Percentiles rank a stretch among this genome's conserved stretches.
phyloP scores from a whole-genome alignment of 2,888 invertebrate genomes.

The Chelonus formosanus region DNA sequence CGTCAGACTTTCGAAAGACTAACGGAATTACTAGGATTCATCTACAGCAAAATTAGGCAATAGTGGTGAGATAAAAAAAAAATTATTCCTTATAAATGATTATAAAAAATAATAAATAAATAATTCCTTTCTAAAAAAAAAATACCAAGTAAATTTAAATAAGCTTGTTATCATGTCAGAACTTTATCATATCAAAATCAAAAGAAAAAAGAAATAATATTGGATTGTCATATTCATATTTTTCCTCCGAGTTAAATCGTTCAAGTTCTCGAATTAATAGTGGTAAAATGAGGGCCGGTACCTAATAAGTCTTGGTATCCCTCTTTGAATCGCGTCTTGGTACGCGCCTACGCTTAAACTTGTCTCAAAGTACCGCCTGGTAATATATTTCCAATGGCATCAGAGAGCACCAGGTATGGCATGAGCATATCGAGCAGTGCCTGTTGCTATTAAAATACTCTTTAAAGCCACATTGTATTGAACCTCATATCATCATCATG shows the following conservation, averaged over 20 bases:
- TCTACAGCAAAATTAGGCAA: no score
- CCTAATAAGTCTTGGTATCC: conserved; percentile 56
- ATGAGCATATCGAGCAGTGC: conserved; percentile 42
- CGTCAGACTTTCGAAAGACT: no score
- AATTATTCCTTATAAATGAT: no score
- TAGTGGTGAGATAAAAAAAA: no score
- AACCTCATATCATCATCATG: conserved; percentile 6
- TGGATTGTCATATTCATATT: no score
- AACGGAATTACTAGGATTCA: no score
- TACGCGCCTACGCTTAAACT: conserved; percentile 51
- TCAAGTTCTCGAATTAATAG: conserved; percentile 43
- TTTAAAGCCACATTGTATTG: conserved; percentile 37
- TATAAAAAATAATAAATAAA: no score
- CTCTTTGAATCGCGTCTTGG: conserved; percentile 35
- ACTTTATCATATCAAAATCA: no score
- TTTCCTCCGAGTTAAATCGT: conserved; percentile 12
- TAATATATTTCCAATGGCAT: conserved; percentile 53
- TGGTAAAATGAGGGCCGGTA: conserved; percentile 51
- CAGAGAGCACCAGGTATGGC: conserved; percentile 36
- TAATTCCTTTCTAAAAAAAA: no score
- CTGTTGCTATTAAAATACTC: conserved; percentile 38
- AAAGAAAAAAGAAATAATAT: no score
- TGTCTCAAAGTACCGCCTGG: conserved; percentile 50
- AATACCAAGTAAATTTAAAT: no score
- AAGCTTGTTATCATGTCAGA: no score